Evolutionary conservation across 1,140 invertebrate species (phyloP).

Genomic region (Caenorhabditis remanei): DNA sequence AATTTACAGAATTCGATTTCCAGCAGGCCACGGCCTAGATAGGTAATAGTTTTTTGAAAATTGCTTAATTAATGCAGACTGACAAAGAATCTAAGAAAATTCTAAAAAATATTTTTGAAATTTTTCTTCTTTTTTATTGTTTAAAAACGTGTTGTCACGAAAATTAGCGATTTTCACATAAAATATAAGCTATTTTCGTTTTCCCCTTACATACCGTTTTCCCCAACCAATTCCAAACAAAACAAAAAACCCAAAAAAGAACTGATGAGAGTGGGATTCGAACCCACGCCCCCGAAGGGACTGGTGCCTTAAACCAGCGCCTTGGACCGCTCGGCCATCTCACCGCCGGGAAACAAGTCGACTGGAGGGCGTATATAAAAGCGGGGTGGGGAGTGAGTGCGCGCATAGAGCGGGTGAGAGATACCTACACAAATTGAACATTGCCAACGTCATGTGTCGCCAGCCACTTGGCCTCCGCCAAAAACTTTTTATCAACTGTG

Average conservation of each 20-base stretch:
- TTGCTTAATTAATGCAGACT: no score
- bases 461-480: conserved; percentile 65
- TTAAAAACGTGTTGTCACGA: no score
- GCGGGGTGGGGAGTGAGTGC: no score
- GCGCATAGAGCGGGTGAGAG: background rate
- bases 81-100: no score
- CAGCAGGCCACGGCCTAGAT: no score
- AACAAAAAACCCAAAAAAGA: conserved; percentile 10
- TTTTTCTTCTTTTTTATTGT: no score
- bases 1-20: no score
- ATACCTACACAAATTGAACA: conserved; percentile 67
- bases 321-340: conserved; percentile 99
- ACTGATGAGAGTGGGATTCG: conserved; percentile 55
- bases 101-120: no score
- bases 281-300: conserved; percentile 86
- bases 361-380: background rate
- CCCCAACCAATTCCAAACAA: no score
- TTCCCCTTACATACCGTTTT: no score
- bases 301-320: conserved; percentile 99
- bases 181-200: no score
- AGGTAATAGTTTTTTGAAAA: no score
- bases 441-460: conserved; percentile 63
- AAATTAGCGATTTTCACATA: background rate
- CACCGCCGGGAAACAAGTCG: conserved; percentile 74
- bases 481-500: conserved; percentile 66